phyloP scores from a whole-genome alignment of 2,888 invertebrate genomes.

The Pecten maximus region DNA sequence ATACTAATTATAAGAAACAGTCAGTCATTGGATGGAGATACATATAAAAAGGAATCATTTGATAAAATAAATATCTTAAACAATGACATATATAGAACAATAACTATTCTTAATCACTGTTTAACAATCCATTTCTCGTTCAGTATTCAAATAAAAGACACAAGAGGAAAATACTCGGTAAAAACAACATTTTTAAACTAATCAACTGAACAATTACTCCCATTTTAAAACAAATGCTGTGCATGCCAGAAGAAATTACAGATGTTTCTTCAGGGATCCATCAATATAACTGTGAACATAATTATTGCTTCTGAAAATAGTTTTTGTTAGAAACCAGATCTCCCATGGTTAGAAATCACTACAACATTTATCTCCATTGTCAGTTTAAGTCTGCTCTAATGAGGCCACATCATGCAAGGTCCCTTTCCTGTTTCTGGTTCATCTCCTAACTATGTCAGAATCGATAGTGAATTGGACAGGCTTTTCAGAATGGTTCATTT shows the following conservation, averaged over 20 bases:
- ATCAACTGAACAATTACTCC: not conserved
- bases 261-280: not conserved
- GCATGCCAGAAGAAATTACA: not conserved
- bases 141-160: too few species aligned
- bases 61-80: too few species aligned
- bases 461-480: not conserved
- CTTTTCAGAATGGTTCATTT: not conserved
- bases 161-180: too few species aligned
- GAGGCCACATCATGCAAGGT: not conserved
- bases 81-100: too few species aligned
- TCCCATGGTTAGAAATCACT: not conserved
- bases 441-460: not conserved
- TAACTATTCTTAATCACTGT: too few species aligned
- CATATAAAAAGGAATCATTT: too few species aligned
- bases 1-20: too few species aligned
- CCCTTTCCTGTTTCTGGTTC: not conserved
- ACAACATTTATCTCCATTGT: slow-evolving; percentile 6
- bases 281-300: not conserved
- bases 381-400: not conserved
- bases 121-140: too few species aligned
- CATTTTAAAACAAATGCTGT: not conserved
- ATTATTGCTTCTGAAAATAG: slow-evolving; percentile 6
- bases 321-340: not conserved
- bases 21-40: too few species aligned
- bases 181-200: not conserved